These are phyloP conservation scores for Lamellibrachia columna DNA, from an alignment of 2,888 invertebrate genomes.

Conservation along the genomic window DNA sequence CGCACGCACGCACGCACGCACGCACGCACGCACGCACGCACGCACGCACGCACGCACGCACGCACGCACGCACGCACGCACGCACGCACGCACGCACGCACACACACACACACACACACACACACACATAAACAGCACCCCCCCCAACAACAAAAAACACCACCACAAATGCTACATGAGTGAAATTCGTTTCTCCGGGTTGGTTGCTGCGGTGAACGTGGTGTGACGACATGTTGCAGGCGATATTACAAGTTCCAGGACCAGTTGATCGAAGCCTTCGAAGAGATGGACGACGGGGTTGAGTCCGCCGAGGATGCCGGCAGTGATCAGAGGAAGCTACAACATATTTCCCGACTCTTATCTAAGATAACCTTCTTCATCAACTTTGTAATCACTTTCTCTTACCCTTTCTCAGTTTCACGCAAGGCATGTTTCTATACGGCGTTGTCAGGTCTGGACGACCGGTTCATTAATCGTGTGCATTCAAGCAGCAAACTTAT, in stretches of 20 bases:
- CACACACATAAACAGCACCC: background rate
- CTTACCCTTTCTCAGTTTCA: background rate
- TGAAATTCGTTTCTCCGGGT: too few species aligned
- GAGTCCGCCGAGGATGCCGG: constrained; percentile 30
- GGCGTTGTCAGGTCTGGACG: background rate
- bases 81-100: background rate
- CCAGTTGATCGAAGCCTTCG: constrained; percentile 54
- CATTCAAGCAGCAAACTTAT: too few species aligned
- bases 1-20: too few species aligned
- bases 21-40: too few species aligned
- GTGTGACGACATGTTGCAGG: constrained; percentile 37
- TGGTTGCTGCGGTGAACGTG: too few species aligned
- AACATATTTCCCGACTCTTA: background rate
- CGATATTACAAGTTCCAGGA: constrained; percentile 58
- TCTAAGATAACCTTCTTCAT: constrained; percentile 28
- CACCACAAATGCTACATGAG: background rate
- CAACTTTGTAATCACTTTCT: constrained; percentile 20
- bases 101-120: constrained; percentile 20
- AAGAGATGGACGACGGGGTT: constrained; percentile 45
- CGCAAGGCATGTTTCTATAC: background rate
- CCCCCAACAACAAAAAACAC: background rate
- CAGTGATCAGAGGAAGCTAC: background rate
- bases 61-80: too few species aligned
- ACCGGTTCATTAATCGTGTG: too few species aligned
- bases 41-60: background rate